Evolutionary conservation across 1,140 invertebrate genomes (phyloP).

Genomic region (Drosophila sturtevanti): DNA sequence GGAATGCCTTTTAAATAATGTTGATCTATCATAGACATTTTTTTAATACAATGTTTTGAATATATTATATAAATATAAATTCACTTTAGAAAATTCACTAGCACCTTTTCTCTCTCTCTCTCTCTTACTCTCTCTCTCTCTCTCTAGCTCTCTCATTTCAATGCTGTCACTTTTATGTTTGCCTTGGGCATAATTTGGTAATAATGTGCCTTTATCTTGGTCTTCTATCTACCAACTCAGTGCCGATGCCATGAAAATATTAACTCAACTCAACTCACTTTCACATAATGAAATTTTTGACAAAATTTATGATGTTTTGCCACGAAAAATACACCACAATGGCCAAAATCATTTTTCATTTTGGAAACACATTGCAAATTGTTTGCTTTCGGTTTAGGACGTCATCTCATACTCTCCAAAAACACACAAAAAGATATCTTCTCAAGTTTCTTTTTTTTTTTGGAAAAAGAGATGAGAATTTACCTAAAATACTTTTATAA

Average conservation of each 20-base stretch:
- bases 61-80: no score
- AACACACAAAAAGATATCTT: no score
- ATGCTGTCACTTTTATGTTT: constrained; percentile 39
- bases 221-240: constrained; percentile 1
- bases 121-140: not conserved
- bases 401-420: no score
- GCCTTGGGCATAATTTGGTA: constrained; percentile 55
- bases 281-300: constrained; percentile 71
- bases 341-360: constrained; percentile 68
- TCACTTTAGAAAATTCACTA: no score
- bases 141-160: not conserved
- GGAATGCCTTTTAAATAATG: no score
- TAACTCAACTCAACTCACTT: constrained; percentile 74
- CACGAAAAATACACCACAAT: constrained; percentile 43
- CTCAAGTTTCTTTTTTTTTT: no score
- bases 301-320: constrained; percentile 68
- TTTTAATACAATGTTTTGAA: no score
- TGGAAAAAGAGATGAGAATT: no score
- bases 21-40: no score
- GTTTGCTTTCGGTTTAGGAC: no score
- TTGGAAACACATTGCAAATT: constrained; percentile 45
- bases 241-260: constrained; percentile 34
- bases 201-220: constrained; percentile 18
- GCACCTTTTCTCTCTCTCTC: not conserved
- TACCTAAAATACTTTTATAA: no score